Conservation (phyloP, 53 echinoderm and acorn worm genomes). For the Luidia sarsii region DNA sequence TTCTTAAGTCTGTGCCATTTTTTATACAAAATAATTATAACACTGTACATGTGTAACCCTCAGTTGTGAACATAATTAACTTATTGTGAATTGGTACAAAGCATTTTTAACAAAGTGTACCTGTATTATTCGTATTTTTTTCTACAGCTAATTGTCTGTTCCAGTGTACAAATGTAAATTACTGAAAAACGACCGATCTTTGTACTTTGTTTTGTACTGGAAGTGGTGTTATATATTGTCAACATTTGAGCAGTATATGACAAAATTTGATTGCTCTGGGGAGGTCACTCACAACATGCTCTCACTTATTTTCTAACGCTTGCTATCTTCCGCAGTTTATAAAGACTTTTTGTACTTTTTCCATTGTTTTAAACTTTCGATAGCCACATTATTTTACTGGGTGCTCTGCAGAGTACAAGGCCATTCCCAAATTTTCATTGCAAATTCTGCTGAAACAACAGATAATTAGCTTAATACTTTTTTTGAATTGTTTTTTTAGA, state of each 20-base stretch:
- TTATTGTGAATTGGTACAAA: slow-evolving; percentile 26
- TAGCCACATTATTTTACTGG: neutral
- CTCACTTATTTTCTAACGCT: neutral
- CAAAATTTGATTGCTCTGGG: neutral
- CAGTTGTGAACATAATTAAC: slow-evolving; percentile 29
- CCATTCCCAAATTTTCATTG: neutral
- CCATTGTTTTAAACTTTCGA: neutral
- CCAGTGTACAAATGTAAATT: slow-evolving; percentile 39
- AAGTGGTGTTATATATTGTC: slow-evolving; percentile 2
- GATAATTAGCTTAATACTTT: neutral
- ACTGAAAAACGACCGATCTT: neutral
- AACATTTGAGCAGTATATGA: neutral
- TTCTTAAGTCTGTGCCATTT: slow-evolving; percentile 38
- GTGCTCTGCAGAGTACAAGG: neutral
- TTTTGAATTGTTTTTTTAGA: neutral
- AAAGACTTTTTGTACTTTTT: neutral
- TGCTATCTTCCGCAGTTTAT: slow-evolving; percentile 21
- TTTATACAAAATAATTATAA: slow-evolving; percentile 33
- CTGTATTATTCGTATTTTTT: slow-evolving; percentile 32
- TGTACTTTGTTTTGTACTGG: slow-evolving; percentile 32
- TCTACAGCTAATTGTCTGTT: slow-evolving; percentile 17
- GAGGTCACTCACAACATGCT: neutral
- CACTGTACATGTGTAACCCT: slow-evolving; percentile 26
- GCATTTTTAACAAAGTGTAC: slow-evolving; percentile 8
- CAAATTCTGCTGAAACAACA: neutral